phyloP scores from a whole-genome alignment of 2,888 invertebrate species.

The Tromatobia lineatoria region DNA sequence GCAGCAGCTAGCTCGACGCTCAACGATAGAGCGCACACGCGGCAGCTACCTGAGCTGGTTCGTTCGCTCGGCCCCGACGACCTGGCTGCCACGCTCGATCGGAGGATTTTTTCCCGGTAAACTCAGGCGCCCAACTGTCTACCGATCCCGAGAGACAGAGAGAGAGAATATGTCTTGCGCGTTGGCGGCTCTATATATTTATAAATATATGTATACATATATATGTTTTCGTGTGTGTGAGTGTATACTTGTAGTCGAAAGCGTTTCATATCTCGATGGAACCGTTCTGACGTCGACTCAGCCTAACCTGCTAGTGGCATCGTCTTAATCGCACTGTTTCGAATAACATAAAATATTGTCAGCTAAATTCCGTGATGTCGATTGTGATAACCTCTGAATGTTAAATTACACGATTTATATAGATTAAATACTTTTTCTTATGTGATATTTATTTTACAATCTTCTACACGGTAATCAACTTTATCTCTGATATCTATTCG shows the following conservation, averaged over 20 bases:
- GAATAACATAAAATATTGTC: slow-evolving; percentile 5
- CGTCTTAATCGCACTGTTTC: not conserved
- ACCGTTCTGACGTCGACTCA: slow-evolving; percentile 12
- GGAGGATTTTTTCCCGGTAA: slow-evolving; percentile 72
- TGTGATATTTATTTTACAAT: not conserved
- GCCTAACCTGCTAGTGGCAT: not conserved
- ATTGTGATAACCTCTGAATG: not conserved
- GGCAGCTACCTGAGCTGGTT: slow-evolving; percentile 46
- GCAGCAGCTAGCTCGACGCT: slow-evolving; percentile 17
- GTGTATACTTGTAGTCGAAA: not conserved
- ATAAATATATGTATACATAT: slow-evolving; percentile 8
- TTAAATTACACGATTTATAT: too few species aligned
- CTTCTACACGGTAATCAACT: too few species aligned
- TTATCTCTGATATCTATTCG: too few species aligned
- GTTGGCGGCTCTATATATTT: slow-evolving; percentile 51
- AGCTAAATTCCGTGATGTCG: not conserved
- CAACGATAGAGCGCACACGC: slow-evolving; percentile 47
- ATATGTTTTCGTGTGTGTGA: not conserved
- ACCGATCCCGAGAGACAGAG: slow-evolving; percentile 67
- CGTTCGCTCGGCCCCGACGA: slow-evolving; percentile 66
- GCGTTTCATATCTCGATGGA: slow-evolving; percentile 42
- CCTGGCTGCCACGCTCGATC: slow-evolving; percentile 62
- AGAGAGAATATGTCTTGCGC: slow-evolving; percentile 51
- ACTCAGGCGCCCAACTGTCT: slow-evolving; percentile 82
- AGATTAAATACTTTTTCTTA: not conserved